Evolutionary conservation across 2,797 vertebrate genomes (phyloP).

Genomic region (Labroides dimidiatus): DNA sequence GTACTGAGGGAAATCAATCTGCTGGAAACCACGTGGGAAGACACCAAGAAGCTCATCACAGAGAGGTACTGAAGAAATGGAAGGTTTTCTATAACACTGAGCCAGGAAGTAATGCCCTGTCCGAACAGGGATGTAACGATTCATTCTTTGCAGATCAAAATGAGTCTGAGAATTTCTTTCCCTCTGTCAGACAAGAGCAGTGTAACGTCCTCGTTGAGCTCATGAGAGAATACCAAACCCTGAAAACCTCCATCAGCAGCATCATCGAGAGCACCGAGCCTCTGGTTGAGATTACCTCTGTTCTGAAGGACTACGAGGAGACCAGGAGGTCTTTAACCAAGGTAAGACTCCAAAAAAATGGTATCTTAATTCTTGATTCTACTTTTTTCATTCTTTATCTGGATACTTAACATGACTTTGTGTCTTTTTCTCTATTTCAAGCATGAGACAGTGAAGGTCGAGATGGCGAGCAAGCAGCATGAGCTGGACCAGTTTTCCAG

Average conservation of each 20-base stretch:
- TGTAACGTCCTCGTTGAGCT: conserved; percentile 88
- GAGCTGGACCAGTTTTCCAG: conserved; percentile 91
- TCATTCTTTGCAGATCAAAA: too few relatives aligned
- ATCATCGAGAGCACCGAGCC: conserved; percentile 86
- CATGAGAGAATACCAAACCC: conserved; percentile 91
- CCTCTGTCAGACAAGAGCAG: conserved; percentile 89
- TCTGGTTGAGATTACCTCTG: conserved; percentile 83
- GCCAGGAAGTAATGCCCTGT: too few relatives aligned
- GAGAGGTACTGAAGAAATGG: conserved; percentile 86
- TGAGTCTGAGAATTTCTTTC: background rate
- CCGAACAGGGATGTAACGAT: background rate
- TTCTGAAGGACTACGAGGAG: conserved; percentile 92
- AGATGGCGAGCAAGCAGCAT: conserved; percentile 87
- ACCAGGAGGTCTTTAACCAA: conserved; percentile 89
- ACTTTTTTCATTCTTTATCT: background rate
- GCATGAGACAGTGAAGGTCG: conserved; percentile 91
- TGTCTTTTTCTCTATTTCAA: conserved; percentile 59
- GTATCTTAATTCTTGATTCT: background rate
- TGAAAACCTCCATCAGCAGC: conserved; percentile 87
- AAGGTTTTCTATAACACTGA: too few relatives aligned
- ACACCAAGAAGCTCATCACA: conserved; percentile 90
- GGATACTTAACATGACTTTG: background rate
- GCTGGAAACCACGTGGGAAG: conserved; percentile 90
- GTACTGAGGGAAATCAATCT: conserved; percentile 87
- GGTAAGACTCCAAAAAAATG: conserved; percentile 76